These are phyloP conservation scores for Diorhabda elongata DNA, from an alignment of 1,140 invertebrate species.

Conservation along the genomic window DNA sequence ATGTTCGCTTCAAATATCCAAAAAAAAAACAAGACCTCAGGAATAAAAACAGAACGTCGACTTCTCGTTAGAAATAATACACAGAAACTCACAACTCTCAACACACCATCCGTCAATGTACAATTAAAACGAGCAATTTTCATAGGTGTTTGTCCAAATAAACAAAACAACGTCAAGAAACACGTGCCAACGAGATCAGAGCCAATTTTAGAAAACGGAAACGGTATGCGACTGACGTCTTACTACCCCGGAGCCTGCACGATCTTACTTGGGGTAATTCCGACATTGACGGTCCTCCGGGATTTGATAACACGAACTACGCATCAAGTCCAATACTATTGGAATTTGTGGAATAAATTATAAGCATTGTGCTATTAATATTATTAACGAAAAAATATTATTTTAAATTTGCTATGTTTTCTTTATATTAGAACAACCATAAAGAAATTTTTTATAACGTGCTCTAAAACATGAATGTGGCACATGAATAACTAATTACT, in stretches of 20 bases:
- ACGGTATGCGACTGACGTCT: not conserved
- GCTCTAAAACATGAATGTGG: too few relatives aligned
- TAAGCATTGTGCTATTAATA: too few relatives aligned
- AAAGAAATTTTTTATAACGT: too few relatives aligned
- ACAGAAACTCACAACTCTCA: not conserved
- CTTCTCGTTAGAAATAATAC: not conserved
- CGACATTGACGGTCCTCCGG: not conserved
- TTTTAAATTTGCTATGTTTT: too few relatives aligned
- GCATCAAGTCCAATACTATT: too few relatives aligned
- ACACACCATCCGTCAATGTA: not conserved
- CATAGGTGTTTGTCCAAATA: slow-evolving; percentile 1
- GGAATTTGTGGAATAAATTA: too few relatives aligned
- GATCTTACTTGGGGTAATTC: not conserved
- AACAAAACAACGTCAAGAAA: not conserved
- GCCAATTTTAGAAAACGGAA: slow-evolving; percentile 2
- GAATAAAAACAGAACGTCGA: slow-evolving; percentile 2
- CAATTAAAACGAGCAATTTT: not conserved
- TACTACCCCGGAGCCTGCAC: not conserved
- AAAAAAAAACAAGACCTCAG: not conserved
- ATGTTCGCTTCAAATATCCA: too few relatives aligned
- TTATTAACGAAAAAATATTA: too few relatives aligned
- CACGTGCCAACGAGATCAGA: not conserved
- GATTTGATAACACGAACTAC: too few relatives aligned
- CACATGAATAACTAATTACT: too few relatives aligned
- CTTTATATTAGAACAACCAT: too few relatives aligned